Percentiles rank a stretch among this genome's conserved stretches.
Evolutionary conservation across 2,113 vertebrate species (phyloP).

Genomic region (Rhinichthys klamathensis): DNA sequence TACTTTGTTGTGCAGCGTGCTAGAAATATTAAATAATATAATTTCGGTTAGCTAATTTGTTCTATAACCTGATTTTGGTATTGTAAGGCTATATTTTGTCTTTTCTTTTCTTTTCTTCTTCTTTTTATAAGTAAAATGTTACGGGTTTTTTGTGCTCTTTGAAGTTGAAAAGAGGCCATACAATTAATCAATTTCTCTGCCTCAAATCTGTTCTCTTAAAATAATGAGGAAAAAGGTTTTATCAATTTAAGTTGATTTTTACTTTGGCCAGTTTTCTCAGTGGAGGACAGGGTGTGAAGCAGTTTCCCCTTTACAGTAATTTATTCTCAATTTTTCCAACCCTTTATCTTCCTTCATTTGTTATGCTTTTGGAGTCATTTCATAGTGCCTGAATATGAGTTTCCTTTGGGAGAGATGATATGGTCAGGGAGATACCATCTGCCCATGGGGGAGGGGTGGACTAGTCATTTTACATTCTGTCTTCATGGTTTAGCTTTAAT

Average conservation of each 20-base stretch:
- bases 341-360: conserved; percentile 80
- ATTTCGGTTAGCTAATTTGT: not conserved
- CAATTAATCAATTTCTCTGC: conserved; percentile 43
- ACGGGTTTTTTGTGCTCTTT: conserved; percentile 24
- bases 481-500: conserved; percentile 72
- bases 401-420: conserved; percentile 77
- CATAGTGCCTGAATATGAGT: conserved; percentile 76
- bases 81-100: not conserved
- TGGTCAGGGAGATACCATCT: conserved; percentile 77
- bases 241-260: conserved; percentile 47
- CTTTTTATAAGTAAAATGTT: not conserved
- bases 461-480: conserved; percentile 77
- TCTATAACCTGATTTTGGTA: not conserved
- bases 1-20: not conserved
- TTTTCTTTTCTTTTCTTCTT: not conserved
- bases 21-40: not conserved
- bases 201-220: conserved; percentile 66
- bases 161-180: conserved; percentile 43
- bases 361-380: conserved; percentile 79
- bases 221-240: conserved; percentile 73
- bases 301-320: conserved; percentile 78
- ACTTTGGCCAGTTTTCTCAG: conserved; percentile 58
- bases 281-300: conserved; percentile 71
- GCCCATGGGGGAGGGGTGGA: conserved; percentile 70
- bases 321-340: conserved; percentile 80